A percentile compares a stretch with the other conserved stretches of the same genome.
Evolutionary conservation across 1,140 invertebrate species (phyloP).

Genomic region (Papilio helenus): DNA sequence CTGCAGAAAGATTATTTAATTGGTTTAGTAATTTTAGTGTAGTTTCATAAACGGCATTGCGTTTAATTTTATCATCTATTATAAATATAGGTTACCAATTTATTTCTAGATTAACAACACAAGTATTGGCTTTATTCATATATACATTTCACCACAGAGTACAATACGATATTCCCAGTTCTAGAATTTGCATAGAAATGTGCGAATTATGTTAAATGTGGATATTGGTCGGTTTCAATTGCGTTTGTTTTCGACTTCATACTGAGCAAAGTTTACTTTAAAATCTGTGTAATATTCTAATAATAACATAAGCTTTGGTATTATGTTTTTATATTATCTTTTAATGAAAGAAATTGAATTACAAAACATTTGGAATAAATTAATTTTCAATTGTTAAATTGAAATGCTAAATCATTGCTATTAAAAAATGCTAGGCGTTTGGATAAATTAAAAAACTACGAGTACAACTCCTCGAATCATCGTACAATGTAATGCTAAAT

Average conservation of each 20-base stretch:
- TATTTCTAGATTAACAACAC: conserved; percentile 8
- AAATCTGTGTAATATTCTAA: background rate
- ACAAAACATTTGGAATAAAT: background rate
- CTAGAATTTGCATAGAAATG: conserved; percentile 20
- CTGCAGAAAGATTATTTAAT: no score
- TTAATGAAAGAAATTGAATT: background rate
- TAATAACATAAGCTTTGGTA: background rate
- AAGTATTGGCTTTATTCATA: background rate
- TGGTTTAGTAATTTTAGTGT: no score
- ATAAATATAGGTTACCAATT: background rate
- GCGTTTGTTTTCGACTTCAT: background rate
- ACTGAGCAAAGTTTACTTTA: background rate
- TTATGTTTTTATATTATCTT: background rate
- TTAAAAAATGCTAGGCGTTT: background rate
- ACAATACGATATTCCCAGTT: conserved; percentile 22
- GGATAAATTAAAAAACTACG: background rate
- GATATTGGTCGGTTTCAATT: conserved; percentile 14
- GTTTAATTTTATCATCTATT: background rate
- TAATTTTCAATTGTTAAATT: background rate
- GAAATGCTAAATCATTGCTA: background rate
- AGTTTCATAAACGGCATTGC: no score
- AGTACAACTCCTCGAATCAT: background rate
- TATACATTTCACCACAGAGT: background rate
- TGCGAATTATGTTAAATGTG: conserved; percentile 3
- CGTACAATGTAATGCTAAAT: background rate